Percentiles rank a stretch among this genome's conserved stretches.
These are phyloP conservation scores for Balaeniceps rex DNA, from an alignment of 2,113 vertebrate species.

Conservation along the genomic window DNA sequence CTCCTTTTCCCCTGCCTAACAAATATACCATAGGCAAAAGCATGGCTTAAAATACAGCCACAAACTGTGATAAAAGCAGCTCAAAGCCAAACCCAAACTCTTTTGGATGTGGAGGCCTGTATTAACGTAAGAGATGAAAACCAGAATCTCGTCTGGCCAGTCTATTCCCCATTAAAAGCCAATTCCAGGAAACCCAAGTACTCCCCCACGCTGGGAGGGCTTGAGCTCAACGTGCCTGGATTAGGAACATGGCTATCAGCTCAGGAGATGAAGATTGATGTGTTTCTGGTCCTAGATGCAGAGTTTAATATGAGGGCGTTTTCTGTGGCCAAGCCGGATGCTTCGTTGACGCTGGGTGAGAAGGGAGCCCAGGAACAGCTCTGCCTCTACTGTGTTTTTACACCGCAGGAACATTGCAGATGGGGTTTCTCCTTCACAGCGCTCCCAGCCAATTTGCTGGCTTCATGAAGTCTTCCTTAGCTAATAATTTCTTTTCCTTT, in stretches of 20 bases:
- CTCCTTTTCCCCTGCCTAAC: not conserved
- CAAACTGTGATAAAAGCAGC: not conserved
- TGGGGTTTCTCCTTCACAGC: not conserved
- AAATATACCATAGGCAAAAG: not conserved
- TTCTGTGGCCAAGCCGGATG: not conserved
- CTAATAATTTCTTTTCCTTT: not conserved
- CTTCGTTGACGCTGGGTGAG: not conserved
- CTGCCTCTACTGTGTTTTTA: not conserved
- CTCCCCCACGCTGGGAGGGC: constrained; percentile 21
- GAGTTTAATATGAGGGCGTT: constrained; percentile 1
- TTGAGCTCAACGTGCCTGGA: not conserved
- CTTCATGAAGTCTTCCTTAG: not conserved
- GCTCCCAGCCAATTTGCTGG: not conserved
- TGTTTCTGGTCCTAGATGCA: not conserved
- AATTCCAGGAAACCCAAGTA: constrained; percentile 34
- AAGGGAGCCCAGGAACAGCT: not conserved
- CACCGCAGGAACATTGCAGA: not conserved
- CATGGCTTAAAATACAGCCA: not conserved
- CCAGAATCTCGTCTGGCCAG: constrained; percentile 43
- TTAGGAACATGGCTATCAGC: constrained; percentile 7
- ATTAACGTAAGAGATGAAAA: constrained; percentile 47
- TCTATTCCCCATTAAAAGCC: constrained; percentile 42
- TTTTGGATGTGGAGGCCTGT: not conserved
- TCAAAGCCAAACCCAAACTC: not conserved
- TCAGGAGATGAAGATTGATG: constrained; percentile 40